phyloP scores from a whole-genome alignment of 2,888 invertebrate species.

The Agonum fuliginosum region DNA sequence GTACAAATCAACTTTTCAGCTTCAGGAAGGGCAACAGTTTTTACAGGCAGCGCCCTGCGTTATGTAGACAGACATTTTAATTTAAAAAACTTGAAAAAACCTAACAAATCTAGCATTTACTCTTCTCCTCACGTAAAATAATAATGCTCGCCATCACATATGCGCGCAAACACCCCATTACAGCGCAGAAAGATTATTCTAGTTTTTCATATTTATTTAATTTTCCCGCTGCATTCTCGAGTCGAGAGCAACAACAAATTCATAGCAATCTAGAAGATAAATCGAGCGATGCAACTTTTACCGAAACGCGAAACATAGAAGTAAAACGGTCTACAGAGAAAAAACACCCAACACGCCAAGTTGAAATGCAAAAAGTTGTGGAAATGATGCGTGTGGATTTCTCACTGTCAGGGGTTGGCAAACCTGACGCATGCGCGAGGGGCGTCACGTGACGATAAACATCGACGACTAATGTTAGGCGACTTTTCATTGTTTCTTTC shows the following conservation, averaged over 20 bases:
- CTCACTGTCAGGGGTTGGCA: slow-evolving; percentile 9
- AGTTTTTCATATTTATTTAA: slow-evolving; percentile 33
- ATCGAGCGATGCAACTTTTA: slow-evolving; percentile 32
- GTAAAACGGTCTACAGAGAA: slow-evolving; percentile 20
- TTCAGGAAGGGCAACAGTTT: too few relatives aligned
- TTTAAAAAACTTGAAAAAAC: too few relatives aligned
- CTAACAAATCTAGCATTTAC: too few relatives aligned
- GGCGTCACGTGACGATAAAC: slow-evolving; percentile 41
- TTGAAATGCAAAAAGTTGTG: slow-evolving; percentile 44
- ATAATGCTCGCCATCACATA: too few relatives aligned
- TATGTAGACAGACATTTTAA: too few relatives aligned
- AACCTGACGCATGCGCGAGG: not conserved
- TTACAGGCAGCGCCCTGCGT: too few relatives aligned
- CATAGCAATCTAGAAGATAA: slow-evolving; percentile 47
- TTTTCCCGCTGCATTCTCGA: slow-evolving; percentile 11
- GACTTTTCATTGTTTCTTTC: slow-evolving; percentile 29
- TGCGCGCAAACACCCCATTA: too few relatives aligned
- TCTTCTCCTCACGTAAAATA: too few relatives aligned
- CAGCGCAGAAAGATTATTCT: slow-evolving; percentile 1
- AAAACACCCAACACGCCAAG: slow-evolving; percentile 24
- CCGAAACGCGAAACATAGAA: not conserved
- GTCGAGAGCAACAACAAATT: slow-evolving; percentile 11
- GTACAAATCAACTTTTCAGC: too few relatives aligned
- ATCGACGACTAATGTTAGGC: not conserved
- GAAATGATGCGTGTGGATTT: slow-evolving; percentile 33